These are phyloP conservation scores for Etia nguti DNA, from an alignment of 2,113 vertebrate species.

Conservation along the genomic window DNA sequence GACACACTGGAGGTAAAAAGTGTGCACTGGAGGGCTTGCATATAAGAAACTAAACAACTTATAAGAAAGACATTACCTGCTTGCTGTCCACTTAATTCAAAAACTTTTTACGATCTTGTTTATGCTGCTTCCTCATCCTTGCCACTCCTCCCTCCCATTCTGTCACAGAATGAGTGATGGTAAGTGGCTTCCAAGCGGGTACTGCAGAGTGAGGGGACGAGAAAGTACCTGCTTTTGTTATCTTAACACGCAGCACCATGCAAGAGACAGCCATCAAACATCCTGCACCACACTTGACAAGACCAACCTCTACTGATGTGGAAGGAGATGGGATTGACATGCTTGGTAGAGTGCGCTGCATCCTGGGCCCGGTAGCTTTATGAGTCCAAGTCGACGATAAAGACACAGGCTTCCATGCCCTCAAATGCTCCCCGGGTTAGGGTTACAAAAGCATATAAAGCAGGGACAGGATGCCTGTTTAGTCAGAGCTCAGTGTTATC, in stretches of 20 bases:
- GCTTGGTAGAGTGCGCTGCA: slow-evolving; percentile 33
- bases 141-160: slow-evolving; percentile 10
- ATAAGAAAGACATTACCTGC: slow-evolving; percentile 22
- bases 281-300: slow-evolving; percentile 32
- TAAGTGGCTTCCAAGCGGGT: slow-evolving; percentile 32
- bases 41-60: slow-evolving; percentile 3
- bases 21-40: neutral
- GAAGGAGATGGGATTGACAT: slow-evolving; percentile 38
- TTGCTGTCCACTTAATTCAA: slow-evolving; percentile 13
- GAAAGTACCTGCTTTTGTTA: slow-evolving; percentile 55
- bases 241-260: slow-evolving; percentile 41
- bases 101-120: slow-evolving; percentile 43
- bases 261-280: slow-evolving; percentile 56
- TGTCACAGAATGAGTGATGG: slow-evolving; percentile 37
- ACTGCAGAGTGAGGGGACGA: slow-evolving; percentile 22
- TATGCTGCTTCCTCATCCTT: slow-evolving; percentile 29
- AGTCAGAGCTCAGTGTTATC: slow-evolving; percentile 53
- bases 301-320: slow-evolving; percentile 40
- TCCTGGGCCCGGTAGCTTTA: slow-evolving; percentile 62
- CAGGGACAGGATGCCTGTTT: slow-evolving; percentile 54
- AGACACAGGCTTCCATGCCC: slow-evolving; percentile 31
- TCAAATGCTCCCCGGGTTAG: slow-evolving; percentile 20
- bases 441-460: slow-evolving; percentile 55
- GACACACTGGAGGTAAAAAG: neutral
- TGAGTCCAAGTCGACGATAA: slow-evolving; percentile 54